Percentiles rank a stretch among this genome's conserved stretches.
These are phyloP conservation scores for Caligus rogercresseyi DNA, from an alignment of 1,140 invertebrate species.

Conservation along the genomic window DNA sequence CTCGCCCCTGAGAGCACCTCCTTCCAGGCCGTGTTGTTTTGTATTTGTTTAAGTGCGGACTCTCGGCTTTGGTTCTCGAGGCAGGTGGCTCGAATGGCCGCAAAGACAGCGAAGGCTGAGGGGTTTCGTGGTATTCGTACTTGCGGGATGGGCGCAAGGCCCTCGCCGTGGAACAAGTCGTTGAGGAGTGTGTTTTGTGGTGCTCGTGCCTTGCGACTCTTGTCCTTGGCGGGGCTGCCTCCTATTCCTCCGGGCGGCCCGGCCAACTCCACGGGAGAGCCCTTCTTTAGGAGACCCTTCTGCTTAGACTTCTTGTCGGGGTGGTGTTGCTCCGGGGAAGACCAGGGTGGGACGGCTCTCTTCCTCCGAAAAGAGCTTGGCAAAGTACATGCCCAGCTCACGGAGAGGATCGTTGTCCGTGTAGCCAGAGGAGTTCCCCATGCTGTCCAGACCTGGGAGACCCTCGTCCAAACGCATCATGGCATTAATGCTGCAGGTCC, in stretches of 20 bases:
- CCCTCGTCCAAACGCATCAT: not conserved
- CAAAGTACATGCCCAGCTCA: not conserved
- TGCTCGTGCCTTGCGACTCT: not conserved
- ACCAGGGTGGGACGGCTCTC: not conserved
- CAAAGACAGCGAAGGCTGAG: slow-evolving; percentile 14
- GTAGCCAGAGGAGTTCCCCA: not conserved
- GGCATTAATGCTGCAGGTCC: too few relatives aligned
- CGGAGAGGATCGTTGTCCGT: not conserved
- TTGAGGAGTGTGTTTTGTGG: too few relatives aligned
- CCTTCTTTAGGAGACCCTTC: not conserved
- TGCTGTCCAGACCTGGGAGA: not conserved
- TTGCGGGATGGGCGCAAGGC: not conserved
- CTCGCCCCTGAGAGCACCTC: not conserved
- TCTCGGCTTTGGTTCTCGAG: slow-evolving; percentile 16
- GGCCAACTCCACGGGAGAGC: not conserved
- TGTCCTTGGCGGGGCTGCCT: not conserved
- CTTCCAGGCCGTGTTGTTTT: not conserved
- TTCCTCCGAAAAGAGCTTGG: not conserved
- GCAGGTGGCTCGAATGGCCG: slow-evolving; percentile 12
- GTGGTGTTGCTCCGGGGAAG: not conserved
- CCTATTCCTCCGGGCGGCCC: not conserved
- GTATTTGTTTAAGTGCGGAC: slow-evolving; percentile 18
- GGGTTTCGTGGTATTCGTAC: slow-evolving; percentile 1
- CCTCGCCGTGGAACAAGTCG: not conserved
- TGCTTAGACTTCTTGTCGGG: not conserved